Base-by-base conservation (phyloP, 2,797 vertebrate species). In the Macropus fuliginosus region DNA sequence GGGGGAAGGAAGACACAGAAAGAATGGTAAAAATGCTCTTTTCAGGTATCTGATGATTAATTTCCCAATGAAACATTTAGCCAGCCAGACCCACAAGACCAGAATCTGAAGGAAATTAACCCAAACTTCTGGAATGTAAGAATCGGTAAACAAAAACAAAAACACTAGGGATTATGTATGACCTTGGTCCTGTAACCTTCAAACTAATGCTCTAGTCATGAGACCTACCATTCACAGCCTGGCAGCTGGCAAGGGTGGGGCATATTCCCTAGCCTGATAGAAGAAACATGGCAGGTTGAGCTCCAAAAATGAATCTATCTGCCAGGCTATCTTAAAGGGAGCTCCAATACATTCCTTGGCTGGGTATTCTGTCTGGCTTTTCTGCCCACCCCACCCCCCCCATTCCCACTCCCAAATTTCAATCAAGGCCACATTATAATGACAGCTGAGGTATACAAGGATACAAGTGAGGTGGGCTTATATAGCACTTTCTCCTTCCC, bases 141-240 rank as follows among this genome's bases (percentile, higher is more conserved):
- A 87, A 87, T 87, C 40, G 50, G 24, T 21, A 87, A 50, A 87
- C 40, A 87, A 46, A 87, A 87, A 27, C 40, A 21, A 81, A 81
- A 46, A 40, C 27, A 3, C 34, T 0, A 0, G 1, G 90, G 94
- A n/a, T 74, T 74, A 74, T 40, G 16, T 40, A 46, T 87, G 96
- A 96, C 97, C 97, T 97, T 96, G 95, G 29, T 6, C 0, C 24
- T 18, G 92, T 54, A 96, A 81, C 96, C 55, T 56, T 13, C 14
- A 27, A 46, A 28, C 5, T n/a, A 54, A 74, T 62, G 40, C 81
- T 93, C 91, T 1, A 1, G 29, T 89, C 1, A 0, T 56, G 50
- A 50, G 74, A 87, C 24, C 40, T 50, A 27, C 74, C 74, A 87
- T 87, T 87, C 40, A 27, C 9, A 50, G 74, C 40, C 74, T 50